Conservation (phyloP, 1,140 invertebrate species). For the Pinna nobilis region DNA sequence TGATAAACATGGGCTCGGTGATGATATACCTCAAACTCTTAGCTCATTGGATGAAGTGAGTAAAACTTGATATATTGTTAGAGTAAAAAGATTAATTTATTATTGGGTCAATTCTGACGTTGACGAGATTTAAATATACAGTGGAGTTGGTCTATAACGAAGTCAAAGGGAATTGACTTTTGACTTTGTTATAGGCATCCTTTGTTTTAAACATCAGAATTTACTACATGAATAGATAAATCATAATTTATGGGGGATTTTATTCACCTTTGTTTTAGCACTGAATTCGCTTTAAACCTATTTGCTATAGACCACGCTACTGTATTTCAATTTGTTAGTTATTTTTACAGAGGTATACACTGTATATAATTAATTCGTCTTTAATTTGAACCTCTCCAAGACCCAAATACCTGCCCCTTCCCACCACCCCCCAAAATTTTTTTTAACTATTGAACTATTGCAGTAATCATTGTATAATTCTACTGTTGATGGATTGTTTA, state of each 20-base stretch:
- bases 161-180: too few relatives aligned
- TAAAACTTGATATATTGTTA: neutral
- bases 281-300: too few relatives aligned
- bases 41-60: constrained; percentile 56
- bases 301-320: too few relatives aligned
- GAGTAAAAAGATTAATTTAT: neutral
- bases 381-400: neutral
- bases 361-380: neutral
- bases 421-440: neutral
- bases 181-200: too few relatives aligned
- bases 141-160: too few relatives aligned
- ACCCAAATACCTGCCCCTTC: neutral
- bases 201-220: too few relatives aligned
- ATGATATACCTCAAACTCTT: constrained; percentile 42
- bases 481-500: neutral
- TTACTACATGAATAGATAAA: too few relatives aligned
- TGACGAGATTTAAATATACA: too few relatives aligned
- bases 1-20: constrained; percentile 53
- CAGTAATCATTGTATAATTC: neutral
- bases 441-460: neutral
- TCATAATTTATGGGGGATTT: too few relatives aligned
- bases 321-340: neutral
- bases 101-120: too few relatives aligned
- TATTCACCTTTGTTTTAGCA: too few relatives aligned
- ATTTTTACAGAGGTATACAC: neutral